Percentiles rank a stretch among this genome's conserved stretches.
phyloP scores from a whole-genome alignment of 2,888 invertebrate species.

The Watsonalla cultraria region DNA sequence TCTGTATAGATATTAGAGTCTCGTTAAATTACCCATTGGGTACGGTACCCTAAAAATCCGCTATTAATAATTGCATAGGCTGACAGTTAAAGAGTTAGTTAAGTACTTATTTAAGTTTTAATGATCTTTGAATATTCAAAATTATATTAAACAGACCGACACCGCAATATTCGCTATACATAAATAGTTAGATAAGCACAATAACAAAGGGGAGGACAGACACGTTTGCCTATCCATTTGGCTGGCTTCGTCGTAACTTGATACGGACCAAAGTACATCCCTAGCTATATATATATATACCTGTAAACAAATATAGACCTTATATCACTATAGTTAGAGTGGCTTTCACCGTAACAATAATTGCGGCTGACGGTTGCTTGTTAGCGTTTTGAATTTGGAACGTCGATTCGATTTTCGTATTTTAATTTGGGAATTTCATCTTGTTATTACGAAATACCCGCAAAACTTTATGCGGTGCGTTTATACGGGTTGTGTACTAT shows the following conservation, averaged over 20 bases:
- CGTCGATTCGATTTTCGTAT: conserved; percentile 13
- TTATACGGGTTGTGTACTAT: too few relatives aligned
- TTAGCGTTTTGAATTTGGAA: conserved; percentile 28
- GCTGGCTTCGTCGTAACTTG: conserved; percentile 53
- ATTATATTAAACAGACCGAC: background rate
- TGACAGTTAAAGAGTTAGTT: too few relatives aligned
- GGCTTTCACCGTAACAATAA: conserved; percentile 4
- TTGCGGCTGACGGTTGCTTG: conserved; percentile 22
- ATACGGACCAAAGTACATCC: conserved; percentile 38
- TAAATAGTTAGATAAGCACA: conserved; percentile 15
- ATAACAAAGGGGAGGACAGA: conserved; percentile 28
- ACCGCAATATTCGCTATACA: background rate
- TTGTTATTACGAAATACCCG: background rate
- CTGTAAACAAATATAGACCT: conserved; percentile 12
- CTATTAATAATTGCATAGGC: too few relatives aligned
- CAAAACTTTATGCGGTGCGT: too few relatives aligned
- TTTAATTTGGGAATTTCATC: conserved; percentile 12
- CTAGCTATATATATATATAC: conserved; percentile 18
- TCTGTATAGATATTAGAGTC: too few relatives aligned
- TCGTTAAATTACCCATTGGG: too few relatives aligned
- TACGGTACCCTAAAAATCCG: too few relatives aligned
- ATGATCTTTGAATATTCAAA: too few relatives aligned
- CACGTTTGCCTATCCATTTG: conserved; percentile 63
- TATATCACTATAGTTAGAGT: rapidly evolving
- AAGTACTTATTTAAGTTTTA: too few relatives aligned